phyloP scores from a whole-genome alignment of 1,140 invertebrate species.

The Polypedilum vanderplanki region DNA sequence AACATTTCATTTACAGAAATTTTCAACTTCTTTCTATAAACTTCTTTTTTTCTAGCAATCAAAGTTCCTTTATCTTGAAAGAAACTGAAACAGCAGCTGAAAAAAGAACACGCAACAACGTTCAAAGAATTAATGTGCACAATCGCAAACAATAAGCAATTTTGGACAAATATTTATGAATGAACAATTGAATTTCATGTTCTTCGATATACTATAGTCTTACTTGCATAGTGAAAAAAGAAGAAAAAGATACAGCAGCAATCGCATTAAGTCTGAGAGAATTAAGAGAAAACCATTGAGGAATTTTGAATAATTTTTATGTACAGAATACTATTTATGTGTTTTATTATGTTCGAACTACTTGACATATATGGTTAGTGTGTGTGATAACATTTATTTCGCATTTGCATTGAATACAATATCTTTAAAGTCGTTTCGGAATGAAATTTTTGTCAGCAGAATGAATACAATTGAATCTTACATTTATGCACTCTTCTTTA shows the following conservation, averaged over 20 bases:
- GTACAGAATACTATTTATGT: slow-evolving; percentile 17
- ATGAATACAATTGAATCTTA: neutral
- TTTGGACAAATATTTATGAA: slow-evolving; percentile 28
- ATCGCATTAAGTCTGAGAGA: neutral
- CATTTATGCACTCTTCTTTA: too few relatives aligned
- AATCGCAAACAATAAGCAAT: slow-evolving; percentile 18
- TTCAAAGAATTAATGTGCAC: neutral
- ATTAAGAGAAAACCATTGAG: slow-evolving; percentile 27
- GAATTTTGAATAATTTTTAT: slow-evolving; percentile 29
- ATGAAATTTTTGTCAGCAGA: neutral
- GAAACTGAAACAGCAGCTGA: neutral
- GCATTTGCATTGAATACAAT: slow-evolving; percentile 25
- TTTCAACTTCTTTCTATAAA: too few relatives aligned
- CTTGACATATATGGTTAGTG: slow-evolving; percentile 15
- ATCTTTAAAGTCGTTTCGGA: neutral
- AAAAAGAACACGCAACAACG: neutral
- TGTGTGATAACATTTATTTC: slow-evolving; percentile 27
- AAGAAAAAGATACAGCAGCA: neutral
- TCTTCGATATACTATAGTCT: neutral
- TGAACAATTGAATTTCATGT: slow-evolving; percentile 23
- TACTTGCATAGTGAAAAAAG: neutral
- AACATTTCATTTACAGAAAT: too few relatives aligned
- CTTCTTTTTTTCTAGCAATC: too few relatives aligned
- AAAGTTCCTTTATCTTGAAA: too few relatives aligned
- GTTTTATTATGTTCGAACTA: slow-evolving; percentile 29